phyloP scores from a whole-genome alignment of 2,797 vertebrate genomes.

The Syngnathus rostellatus region DNA sequence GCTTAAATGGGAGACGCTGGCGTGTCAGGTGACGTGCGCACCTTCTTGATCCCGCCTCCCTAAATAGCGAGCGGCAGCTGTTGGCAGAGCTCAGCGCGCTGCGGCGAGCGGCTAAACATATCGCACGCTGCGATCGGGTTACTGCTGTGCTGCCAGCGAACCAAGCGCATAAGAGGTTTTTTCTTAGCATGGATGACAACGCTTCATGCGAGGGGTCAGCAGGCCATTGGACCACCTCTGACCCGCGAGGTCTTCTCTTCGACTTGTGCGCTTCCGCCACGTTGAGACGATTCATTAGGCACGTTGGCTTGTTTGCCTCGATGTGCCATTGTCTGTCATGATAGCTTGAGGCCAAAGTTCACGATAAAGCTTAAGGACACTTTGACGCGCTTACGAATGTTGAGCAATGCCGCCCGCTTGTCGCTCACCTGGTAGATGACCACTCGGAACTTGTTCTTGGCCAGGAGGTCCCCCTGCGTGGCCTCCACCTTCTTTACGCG shows the following conservation, averaged over 20 bases:
- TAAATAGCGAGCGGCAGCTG: constrained; percentile 59
- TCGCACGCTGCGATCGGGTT: constrained; percentile 25
- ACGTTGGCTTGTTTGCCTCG: too few relatives aligned
- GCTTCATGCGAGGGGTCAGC: neutral
- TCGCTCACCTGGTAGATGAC: constrained; percentile 81
- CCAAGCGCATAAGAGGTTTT: neutral
- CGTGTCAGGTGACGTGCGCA: constrained; percentile 7
- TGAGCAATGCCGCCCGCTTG: too few relatives aligned
- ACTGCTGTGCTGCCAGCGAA: neutral
- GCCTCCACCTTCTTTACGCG: constrained; percentile 85
- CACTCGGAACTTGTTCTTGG: constrained; percentile 95
- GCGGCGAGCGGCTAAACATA: constrained; percentile 47
- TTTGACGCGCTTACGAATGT: neutral
- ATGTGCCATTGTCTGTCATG: too few relatives aligned
- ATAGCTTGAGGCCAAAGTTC: too few relatives aligned
- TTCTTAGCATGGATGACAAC: too few relatives aligned
- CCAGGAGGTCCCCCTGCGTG: constrained; percentile 89
- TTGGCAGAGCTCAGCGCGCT: constrained; percentile 40
- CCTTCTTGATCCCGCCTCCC: constrained; percentile 32
- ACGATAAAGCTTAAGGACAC: too few relatives aligned
- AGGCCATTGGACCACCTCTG: neutral
- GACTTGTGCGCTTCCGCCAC: neutral
- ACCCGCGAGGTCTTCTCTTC: neutral
- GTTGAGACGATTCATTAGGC: neutral
- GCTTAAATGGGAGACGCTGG: neutral